These are phyloP conservation scores for Elysia chlorotica DNA, from an alignment of 1,140 invertebrate genomes.

Conservation along the genomic window DNA sequence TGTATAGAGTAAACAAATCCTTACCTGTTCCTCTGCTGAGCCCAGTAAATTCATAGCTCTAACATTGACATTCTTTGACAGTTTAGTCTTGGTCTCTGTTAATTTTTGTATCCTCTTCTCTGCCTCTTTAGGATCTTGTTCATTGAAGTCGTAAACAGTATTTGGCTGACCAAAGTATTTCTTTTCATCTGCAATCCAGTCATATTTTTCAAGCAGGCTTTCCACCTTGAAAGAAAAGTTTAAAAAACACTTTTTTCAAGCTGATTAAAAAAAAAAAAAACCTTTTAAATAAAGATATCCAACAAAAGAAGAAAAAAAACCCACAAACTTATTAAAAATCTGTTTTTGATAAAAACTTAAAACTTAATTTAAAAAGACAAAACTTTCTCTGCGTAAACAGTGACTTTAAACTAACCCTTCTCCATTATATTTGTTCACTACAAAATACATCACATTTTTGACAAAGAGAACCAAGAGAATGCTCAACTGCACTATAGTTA, in stretches of 20 bases:
- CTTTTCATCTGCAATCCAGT: conserved; percentile 82
- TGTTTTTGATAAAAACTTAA: neutral
- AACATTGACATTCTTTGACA: conserved; percentile 81
- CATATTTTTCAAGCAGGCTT: conserved; percentile 67
- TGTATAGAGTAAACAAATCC: too few relatives aligned
- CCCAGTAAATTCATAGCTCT: conserved; percentile 84
- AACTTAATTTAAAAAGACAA: neutral
- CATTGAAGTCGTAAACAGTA: conserved; percentile 67
- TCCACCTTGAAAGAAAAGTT: conserved; percentile 65
- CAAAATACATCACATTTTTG: too few relatives aligned
- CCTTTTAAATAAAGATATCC: neutral
- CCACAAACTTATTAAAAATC: neutral
- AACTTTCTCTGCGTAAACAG: too few relatives aligned
- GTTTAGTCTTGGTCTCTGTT: conserved; percentile 71
- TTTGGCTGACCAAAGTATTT: conserved; percentile 78
- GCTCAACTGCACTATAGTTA: too few relatives aligned
- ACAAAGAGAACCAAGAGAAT: too few relatives aligned
- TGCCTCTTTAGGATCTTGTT: conserved; percentile 68
- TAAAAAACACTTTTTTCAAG: too few relatives aligned
- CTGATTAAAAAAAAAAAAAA: too few relatives aligned
- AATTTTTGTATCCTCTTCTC: conserved; percentile 70
- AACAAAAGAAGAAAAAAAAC: neutral
- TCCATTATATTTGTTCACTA: too few relatives aligned
- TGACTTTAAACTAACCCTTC: too few relatives aligned
- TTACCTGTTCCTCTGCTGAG: conserved; percentile 82